These are phyloP conservation scores for Dynastes hyllus DNA, from an alignment of 2,888 invertebrate species.

Conservation along the genomic window DNA sequence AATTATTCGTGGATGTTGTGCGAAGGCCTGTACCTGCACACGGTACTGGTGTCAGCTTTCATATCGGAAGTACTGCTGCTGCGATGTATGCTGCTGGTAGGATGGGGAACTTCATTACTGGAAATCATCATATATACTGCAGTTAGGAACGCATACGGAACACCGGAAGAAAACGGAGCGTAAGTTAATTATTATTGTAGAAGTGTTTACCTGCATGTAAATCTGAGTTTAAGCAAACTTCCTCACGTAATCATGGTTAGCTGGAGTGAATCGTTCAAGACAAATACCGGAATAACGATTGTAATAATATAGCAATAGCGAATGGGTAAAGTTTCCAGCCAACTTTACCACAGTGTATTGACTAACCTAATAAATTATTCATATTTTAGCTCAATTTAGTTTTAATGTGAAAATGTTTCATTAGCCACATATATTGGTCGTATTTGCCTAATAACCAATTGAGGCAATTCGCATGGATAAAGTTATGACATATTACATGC, in stretches of 20 bases:
- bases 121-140: constrained; percentile 79
- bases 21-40: constrained; percentile 95
- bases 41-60: constrained; percentile 92
- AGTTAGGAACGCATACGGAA: constrained; percentile 76
- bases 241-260: neutral
- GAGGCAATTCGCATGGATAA: too few relatives aligned
- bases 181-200: constrained; percentile 69
- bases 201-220: neutral
- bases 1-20: constrained; percentile 98
- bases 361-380: too few relatives aligned
- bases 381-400: too few relatives aligned
- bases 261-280: too few relatives aligned
- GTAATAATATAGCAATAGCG: too few relatives aligned
- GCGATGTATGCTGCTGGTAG: constrained; percentile 86
- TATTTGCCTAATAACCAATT: too few relatives aligned
- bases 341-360: too few relatives aligned
- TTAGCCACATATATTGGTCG: too few relatives aligned
- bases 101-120: constrained; percentile 87
- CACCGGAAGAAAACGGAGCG: constrained; percentile 73
- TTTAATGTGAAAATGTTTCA: too few relatives aligned
- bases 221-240: neutral
- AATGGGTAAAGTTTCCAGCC: too few relatives aligned
- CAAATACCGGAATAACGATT: too few relatives aligned
- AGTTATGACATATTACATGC: too few relatives aligned
- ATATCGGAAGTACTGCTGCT: constrained; percentile 90